Percentiles rank a stretch among this genome's conserved stretches.
phyloP scores from a whole-genome alignment of 2,113 vertebrate genomes.

The Chloropsis cyanopogon region DNA sequence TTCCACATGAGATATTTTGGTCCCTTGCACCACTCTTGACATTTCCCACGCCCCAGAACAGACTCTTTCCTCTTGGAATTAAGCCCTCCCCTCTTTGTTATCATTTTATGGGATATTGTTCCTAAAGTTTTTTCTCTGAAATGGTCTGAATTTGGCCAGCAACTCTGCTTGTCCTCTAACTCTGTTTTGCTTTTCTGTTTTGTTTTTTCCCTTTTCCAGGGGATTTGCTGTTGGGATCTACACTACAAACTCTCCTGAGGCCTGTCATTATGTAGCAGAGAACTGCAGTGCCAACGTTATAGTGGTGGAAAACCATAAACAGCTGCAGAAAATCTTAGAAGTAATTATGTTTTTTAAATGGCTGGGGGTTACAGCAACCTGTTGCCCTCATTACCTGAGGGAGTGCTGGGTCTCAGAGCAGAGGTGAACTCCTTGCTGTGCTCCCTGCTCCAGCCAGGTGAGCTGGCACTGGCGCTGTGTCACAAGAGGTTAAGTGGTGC shows the following conservation, averaged over 20 bases:
- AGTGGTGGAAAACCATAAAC: conserved; percentile 88
- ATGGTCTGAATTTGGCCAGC: neutral
- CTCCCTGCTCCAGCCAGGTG: neutral
- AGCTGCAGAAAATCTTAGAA: conserved; percentile 90
- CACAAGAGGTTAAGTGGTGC: neutral
- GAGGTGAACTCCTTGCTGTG: neutral
- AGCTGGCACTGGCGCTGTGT: neutral
- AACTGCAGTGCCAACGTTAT: conserved; percentile 83
- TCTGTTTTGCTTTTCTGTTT: neutral
- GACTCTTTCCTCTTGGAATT: neutral
- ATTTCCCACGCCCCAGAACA: neutral
- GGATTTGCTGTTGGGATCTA: conserved; percentile 93
- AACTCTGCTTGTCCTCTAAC: neutral
- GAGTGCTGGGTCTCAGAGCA: neutral
- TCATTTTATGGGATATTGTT: neutral
- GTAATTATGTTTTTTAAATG: conserved; percentile 59
- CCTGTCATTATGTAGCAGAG: conserved; percentile 84
- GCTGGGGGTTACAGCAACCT: neutral
- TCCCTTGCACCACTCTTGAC: neutral
- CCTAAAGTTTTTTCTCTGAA: neutral
- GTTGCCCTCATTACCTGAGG: neutral
- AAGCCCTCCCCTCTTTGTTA: neutral
- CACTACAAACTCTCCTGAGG: conserved; percentile 88
- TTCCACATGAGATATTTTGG: neutral
- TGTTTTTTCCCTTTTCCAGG: conserved; percentile 39